A percentile compares a stretch with the other conserved stretches of the same genome.
These are phyloP conservation scores for Delphinapterus leucas DNA, from an alignment of 2,113 vertebrate genomes.

Conservation along the genomic window DNA sequence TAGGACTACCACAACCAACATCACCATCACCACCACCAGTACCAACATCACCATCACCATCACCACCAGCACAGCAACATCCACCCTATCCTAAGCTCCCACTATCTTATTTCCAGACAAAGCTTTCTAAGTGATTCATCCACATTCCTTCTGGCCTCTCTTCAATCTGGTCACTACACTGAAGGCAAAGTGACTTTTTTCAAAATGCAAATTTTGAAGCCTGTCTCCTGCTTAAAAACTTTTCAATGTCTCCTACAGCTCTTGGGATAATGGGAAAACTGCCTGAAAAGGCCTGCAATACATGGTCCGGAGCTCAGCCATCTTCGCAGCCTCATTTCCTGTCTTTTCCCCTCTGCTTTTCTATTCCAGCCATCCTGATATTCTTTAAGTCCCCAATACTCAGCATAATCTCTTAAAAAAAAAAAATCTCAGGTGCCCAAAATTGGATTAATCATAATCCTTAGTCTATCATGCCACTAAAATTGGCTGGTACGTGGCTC, in stretches of 20 bases:
- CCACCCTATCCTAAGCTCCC: background rate
- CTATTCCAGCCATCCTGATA: background rate
- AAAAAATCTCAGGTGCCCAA: background rate
- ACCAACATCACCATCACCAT: background rate
- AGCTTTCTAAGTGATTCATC: background rate
- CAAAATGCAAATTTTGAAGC: background rate
- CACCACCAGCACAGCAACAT: background rate
- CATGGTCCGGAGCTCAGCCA: background rate
- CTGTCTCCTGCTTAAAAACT: background rate
- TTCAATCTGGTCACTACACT: background rate
- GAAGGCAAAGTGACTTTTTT: background rate
- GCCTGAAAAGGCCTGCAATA: background rate
- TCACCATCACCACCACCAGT: accelerated
- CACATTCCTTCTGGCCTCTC: background rate
- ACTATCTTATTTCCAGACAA: background rate
- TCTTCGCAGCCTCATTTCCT: background rate
- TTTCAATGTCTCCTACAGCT: background rate
- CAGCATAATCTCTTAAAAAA: background rate
- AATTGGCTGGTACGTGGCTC: background rate
- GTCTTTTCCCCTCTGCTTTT: background rate
- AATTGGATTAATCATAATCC: background rate
- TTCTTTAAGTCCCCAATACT: background rate
- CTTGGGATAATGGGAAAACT: background rate
- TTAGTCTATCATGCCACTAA: background rate
- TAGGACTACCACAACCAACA: background rate